These are phyloP conservation scores for Heptranchias perlo DNA, from an alignment of 2,113 vertebrate genomes.

Conservation along the genomic window DNA sequence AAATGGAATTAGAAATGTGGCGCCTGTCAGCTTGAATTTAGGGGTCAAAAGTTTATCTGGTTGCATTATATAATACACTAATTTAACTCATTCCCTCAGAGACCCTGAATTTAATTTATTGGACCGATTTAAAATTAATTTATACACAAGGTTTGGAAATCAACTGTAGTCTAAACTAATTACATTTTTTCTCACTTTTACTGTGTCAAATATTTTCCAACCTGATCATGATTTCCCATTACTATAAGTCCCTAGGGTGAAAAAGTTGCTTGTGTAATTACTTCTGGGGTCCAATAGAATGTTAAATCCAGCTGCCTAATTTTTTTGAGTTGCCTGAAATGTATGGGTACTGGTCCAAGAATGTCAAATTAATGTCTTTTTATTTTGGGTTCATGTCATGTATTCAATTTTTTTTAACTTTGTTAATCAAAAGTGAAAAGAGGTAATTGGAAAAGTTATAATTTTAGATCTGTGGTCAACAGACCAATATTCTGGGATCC, in stretches of 20 bases:
- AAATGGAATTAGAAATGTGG: background rate
- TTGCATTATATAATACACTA: background rate
- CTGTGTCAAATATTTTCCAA: background rate
- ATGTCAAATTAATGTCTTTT: background rate
- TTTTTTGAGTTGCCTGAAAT: background rate
- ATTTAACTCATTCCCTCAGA: background rate
- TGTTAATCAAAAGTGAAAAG: background rate
- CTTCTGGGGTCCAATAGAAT: background rate
- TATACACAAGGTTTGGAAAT: background rate
- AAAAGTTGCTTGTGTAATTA: background rate
- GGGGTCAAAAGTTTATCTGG: background rate
- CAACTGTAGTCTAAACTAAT: background rate
- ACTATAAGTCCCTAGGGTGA: background rate
- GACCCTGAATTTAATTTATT: background rate
- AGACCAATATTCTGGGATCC: background rate
- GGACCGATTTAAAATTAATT: background rate
- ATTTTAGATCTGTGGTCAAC: background rate
- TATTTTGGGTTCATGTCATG: background rate
- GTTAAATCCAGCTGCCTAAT: background rate
- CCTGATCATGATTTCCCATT: background rate
- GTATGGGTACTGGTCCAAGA: background rate
- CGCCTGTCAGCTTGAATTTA: background rate
- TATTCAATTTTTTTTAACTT: background rate
- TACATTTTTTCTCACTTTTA: background rate
- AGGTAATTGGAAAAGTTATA: background rate